Conservation (phyloP, 1,140 invertebrate genomes). For the Drosophila willistoni region DNA sequence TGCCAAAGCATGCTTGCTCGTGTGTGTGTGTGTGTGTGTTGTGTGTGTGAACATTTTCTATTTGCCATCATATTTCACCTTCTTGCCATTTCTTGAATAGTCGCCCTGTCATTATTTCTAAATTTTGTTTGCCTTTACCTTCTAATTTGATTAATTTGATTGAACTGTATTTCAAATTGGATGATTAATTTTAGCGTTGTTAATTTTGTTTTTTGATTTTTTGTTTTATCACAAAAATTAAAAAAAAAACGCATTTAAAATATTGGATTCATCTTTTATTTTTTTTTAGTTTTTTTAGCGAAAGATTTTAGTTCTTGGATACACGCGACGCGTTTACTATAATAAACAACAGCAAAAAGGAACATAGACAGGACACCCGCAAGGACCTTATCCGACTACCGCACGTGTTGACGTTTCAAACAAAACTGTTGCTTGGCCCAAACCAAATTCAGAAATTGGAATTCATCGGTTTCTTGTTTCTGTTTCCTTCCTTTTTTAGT, state of each 20-base stretch:
- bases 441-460: constrained; percentile 29
- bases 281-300: neutral
- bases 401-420: constrained; percentile 75
- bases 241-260: constrained; percentile 12
- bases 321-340: constrained; percentile 35
- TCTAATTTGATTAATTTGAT: constrained; percentile 63
- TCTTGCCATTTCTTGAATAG: neutral
- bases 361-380: constrained; percentile 27
- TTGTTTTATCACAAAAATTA: neutral
- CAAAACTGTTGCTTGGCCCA: constrained; percentile 69
- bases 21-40: constrained; percentile 19
- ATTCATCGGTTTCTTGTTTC: constrained; percentile 12
- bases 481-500: neutral
- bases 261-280: neutral
- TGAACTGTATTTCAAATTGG: neutral
- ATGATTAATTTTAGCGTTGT: neutral
- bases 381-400: constrained; percentile 50
- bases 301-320: constrained; percentile 13
- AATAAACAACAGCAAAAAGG: constrained; percentile 6
- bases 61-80: constrained; percentile 18
- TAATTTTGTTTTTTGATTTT: constrained; percentile 8
- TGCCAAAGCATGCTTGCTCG: constrained; percentile 1
- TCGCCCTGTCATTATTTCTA: constrained; percentile 1
- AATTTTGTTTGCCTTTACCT: constrained; percentile 52
- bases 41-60: constrained; percentile 26